Evolutionary conservation across 2,113 vertebrate genomes (phyloP), one percentile per base, ranked within the genome.

Genomic region (Halichoerus grypus): DNA sequence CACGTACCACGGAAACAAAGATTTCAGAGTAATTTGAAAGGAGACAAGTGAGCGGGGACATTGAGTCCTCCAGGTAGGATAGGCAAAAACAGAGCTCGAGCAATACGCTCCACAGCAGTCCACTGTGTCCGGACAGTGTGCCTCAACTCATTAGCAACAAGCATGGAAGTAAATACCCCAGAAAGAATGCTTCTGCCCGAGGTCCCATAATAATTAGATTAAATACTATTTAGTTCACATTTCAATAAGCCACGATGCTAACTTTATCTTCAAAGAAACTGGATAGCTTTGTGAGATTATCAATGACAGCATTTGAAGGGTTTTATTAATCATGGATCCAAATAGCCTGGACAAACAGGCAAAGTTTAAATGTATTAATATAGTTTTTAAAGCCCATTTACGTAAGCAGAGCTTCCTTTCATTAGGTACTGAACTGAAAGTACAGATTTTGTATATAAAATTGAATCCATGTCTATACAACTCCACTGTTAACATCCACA

Each of bases 261-360:
- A 89, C 36, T 61, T 97, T 88, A 96, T 96, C 95, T 96, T 96
- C 95, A 94, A 72, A 95, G 96, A 85, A 96, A 88, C 76, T 8
- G 80, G 51, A 57, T 71, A 39, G 51, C 88, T 91, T 92, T 84
- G 49, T 26, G 18, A 71, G 65, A 92, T 91, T 90, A 65, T 92
- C 95, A 92, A n/a, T 11, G 74, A 96, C 88, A 82, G 57, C 80
- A 92, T 96, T 95, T 87, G 95, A 92, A 89, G 80, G 74, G 91
- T 95, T 94, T 89, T 72, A 96, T 91, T 90, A 97, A 94, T 95
- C 91, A 74, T 36, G 21, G n/a, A 84, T 97, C 31, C 81, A 51
- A 98, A 57, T 55, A 91, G 76, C 85, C 79, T 88, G 71, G 94
- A 85, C 36, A 59, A 95, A 83, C 61, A 92, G 96, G 88, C 80